Base-by-base conservation (phyloP, 2,113 vertebrate species). In the Notothenia coriiceps region DNA sequence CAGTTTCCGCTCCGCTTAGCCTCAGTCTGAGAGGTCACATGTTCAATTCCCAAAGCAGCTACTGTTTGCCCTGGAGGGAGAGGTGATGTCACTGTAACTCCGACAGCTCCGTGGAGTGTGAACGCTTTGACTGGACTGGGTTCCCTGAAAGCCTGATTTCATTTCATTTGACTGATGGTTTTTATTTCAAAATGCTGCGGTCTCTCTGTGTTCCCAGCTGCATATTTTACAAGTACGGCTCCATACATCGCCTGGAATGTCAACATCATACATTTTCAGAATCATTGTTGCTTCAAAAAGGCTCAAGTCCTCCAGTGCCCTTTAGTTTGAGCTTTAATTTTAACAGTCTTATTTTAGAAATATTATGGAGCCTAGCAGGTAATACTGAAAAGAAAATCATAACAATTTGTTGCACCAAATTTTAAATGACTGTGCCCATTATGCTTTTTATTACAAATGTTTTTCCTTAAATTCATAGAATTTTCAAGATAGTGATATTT, bases 21-120 rank as follows among this genome's bases (percentile, higher is more conserved):
- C 51, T 69, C 47, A 2, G 7, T 46, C 70, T 66, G 18, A 6
- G 55, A 84, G 86, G 84, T 88, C 82, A 63, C 56, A 3, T 82
- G 84, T 83, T 89, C 77, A 72, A 46, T 61, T 88, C 86, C 86
- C 77, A 10, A 20, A 0, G 75, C 77, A 14, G 78, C 60, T 6
- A 0, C 52, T 10, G 47, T 25, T 1, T 50, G 71, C 46, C 75
- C 79, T 11, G 68, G 10, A 64, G 80, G 18, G 14, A 29, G 46
- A 0, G 51, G 49, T 54, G 1, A 5, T 14, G 56, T 81, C 47
- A n/a, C 60, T 2, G 60, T 20, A 52, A 5, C 51, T 25, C 78
- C 10, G 46, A 61, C 79, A 52, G 80, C 71, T 79, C 2, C 2
- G 14, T n/a, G 49, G n/a, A 69, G 57, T 60, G 66, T 47, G 60